A percentile compares a stretch with the other conserved stretches of the same genome.
Conservation (phyloP, 2,113 vertebrate genomes). For the Suricata suricatta region DNA sequence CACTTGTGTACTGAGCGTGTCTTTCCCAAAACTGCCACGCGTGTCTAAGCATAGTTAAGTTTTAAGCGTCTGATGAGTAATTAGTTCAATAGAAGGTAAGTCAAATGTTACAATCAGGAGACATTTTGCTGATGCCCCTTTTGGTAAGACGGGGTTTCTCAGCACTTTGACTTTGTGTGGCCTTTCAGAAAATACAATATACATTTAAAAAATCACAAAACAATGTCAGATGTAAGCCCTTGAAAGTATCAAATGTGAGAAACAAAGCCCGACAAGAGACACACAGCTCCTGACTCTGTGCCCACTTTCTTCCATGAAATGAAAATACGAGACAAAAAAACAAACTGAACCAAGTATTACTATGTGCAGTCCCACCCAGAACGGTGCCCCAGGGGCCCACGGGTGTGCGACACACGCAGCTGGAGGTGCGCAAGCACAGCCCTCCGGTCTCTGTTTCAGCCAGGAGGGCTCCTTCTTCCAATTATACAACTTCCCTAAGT, state of each 20-base stretch:
- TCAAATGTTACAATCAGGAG: background rate
- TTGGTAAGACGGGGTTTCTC: background rate
- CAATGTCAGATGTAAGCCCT: no score
- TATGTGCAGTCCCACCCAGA: fast-evolving
- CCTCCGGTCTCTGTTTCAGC: no score
- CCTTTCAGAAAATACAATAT: background rate
- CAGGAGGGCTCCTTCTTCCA: fast-evolving
- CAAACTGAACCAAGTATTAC: fast-evolving
- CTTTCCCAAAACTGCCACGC: background rate
- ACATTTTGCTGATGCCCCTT: background rate
- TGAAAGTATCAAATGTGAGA: fast-evolving
- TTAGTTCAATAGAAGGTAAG: background rate
- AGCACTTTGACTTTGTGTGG: background rate
- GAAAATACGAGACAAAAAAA: fast-evolving
- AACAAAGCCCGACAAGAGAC: background rate
- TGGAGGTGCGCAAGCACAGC: fast-evolving
- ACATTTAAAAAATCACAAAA: background rate
- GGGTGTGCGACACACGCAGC: background rate
- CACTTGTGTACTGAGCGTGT: background rate
- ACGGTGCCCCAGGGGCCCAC: background rate
- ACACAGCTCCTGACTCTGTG: fast-evolving
- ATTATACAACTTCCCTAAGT: background rate
- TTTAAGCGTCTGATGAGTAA: background rate
- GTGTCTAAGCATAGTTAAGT: background rate
- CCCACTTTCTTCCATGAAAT: background rate